A percentile compares a stretch with the other conserved stretches of the same genome.
Evolutionary conservation across 2,888 invertebrate genomes (phyloP).

Genomic region (Trichacis sp.): DNA sequence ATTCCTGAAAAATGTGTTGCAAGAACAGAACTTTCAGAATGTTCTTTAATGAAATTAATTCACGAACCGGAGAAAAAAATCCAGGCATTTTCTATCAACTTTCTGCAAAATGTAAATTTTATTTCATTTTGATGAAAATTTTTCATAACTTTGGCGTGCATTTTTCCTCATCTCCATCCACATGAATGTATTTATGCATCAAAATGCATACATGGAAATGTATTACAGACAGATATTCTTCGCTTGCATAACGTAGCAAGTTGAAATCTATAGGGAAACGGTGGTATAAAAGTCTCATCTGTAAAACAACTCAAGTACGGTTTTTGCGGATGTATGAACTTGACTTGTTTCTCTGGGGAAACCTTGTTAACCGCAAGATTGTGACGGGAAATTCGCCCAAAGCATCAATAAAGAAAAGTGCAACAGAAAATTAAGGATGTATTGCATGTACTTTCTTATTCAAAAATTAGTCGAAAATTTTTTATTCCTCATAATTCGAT

Average conservation of each 20-base stretch:
- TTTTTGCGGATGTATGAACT: not conserved
- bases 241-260: not conserved
- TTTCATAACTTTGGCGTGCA: not conserved
- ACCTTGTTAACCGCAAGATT: not conserved
- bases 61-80: too few relatives aligned
- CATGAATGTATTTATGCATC: not conserved
- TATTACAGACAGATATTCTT: not conserved
- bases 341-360: not conserved
- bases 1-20: too few relatives aligned
- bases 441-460: too few relatives aligned
- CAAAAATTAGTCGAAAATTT: too few relatives aligned
- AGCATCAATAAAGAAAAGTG: too few relatives aligned
- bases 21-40: too few relatives aligned
- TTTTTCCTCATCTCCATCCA: not conserved
- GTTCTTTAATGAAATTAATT: too few relatives aligned
- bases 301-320: not conserved
- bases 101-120: not conserved
- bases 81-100: not conserved
- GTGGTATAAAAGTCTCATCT: not conserved
- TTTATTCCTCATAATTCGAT: too few relatives aligned
- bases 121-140: not conserved
- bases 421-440: too few relatives aligned
- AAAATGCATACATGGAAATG: not conserved
- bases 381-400: not conserved
- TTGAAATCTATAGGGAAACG: not conserved